Percentiles rank a stretch among this genome's conserved stretches.
Evolutionary conservation across 2,888 invertebrate species (phyloP).

Genomic region (Latheticus oryzae): DNA sequence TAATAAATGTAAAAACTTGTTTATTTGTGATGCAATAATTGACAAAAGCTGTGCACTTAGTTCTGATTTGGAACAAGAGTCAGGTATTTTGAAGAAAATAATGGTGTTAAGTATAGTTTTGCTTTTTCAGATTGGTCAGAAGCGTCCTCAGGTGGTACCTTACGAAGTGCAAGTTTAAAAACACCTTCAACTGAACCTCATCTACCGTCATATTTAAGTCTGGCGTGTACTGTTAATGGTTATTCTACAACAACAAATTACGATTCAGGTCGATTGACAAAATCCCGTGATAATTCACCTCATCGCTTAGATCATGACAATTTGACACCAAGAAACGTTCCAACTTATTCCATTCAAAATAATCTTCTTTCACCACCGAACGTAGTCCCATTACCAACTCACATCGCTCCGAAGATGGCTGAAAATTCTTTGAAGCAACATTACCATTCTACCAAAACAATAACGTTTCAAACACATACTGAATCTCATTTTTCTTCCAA

Average conservation of each 20-base stretch:
- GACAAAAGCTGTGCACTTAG: too few relatives aligned
- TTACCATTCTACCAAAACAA: slow-evolving; percentile 55
- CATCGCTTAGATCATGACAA: slow-evolving; percentile 68
- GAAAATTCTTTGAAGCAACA: slow-evolving; percentile 51
- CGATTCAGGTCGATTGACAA: slow-evolving; percentile 76
- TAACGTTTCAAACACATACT: slow-evolving; percentile 49
- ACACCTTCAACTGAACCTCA: slow-evolving; percentile 65
- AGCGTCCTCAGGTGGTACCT: slow-evolving; percentile 66
- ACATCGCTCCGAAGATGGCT: slow-evolving; percentile 51
- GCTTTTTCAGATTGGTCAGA: slow-evolving; percentile 66
- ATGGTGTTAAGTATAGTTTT: neutral
- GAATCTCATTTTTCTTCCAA: slow-evolving; percentile 54
- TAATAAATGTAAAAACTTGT: too few relatives aligned
- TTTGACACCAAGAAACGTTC: slow-evolving; percentile 50
- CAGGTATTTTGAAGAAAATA: neutral
- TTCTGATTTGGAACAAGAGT: too few relatives aligned
- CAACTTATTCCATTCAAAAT: slow-evolving; percentile 57
- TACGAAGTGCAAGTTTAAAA: slow-evolving; percentile 66
- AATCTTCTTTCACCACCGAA: slow-evolving; percentile 64
- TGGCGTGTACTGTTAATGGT: slow-evolving; percentile 91
- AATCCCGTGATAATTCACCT: slow-evolving; percentile 78
- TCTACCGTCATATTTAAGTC: slow-evolving; percentile 88
- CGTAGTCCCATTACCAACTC: slow-evolving; percentile 59
- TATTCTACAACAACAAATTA: slow-evolving; percentile 89
- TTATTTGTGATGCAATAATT: too few relatives aligned